Evolutionary conservation across 1,140 invertebrate genomes (phyloP).

Genomic region (Drosophila hydei): DNA sequence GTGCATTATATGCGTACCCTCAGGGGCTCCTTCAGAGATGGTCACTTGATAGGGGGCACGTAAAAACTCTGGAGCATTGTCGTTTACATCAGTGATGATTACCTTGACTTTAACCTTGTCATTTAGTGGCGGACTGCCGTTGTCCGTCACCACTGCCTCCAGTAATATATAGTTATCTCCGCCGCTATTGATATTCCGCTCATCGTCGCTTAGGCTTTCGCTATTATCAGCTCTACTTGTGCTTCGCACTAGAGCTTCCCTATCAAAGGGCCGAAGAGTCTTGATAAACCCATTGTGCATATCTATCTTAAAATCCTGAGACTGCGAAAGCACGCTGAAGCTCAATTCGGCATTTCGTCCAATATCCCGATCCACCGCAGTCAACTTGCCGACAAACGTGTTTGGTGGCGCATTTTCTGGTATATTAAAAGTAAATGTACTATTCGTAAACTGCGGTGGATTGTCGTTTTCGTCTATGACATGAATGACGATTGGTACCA

Average conservation of each 20-base stretch:
- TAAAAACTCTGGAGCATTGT: conserved; percentile 94
- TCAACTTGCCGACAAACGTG: conserved; percentile 94
- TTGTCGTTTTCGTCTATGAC: conserved; percentile 99
- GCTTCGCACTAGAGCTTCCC: conserved; percentile 90
- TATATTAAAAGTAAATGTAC: conserved; percentile 92
- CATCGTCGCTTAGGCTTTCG: conserved; percentile 34
- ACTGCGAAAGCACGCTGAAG: conserved; percentile 90
- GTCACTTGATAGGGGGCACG: conserved; percentile 92
- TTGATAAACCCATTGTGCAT: conserved; percentile 96
- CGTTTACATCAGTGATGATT: conserved; percentile 95
- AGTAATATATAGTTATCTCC: conserved; percentile 89
- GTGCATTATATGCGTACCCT: conserved; percentile 92
- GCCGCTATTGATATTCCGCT: conserved; percentile 61
- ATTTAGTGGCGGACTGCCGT: conserved; percentile 90
- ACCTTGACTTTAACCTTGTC: conserved; percentile 96
- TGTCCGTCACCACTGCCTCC: conserved; percentile 94
- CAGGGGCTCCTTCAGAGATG: conserved; percentile 91
- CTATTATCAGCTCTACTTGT: conserved; percentile 24
- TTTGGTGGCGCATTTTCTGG: conserved; percentile 95
- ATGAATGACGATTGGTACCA: conserved; percentile 94
- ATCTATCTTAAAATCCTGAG: conserved; percentile 94
- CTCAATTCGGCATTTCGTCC: conserved; percentile 96
- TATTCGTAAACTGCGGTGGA: conserved; percentile 93
- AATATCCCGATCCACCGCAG: conserved; percentile 94
- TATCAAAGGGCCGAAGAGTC: conserved; percentile 93